Percentiles rank a stretch among this genome's conserved stretches.
These are phyloP conservation scores for Harmothoe impar DNA, from an alignment of 2,888 invertebrate species.

Conservation along the genomic window DNA sequence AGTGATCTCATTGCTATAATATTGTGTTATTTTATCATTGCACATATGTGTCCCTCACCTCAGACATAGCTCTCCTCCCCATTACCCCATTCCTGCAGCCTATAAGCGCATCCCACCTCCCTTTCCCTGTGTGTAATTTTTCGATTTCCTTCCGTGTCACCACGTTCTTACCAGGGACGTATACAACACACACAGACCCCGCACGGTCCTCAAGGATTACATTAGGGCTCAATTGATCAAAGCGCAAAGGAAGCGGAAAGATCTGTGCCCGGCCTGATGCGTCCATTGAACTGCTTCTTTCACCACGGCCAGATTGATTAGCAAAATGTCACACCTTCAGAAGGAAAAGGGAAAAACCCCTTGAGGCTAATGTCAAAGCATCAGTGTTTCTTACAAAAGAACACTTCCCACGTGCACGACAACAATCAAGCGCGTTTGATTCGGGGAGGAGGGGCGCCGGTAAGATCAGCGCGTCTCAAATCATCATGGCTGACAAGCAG, in stretches of 20 bases:
- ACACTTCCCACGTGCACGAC: constrained; percentile 20
- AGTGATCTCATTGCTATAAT: no score
- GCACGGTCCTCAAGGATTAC: background rate
- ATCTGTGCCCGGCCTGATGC: constrained; percentile 38
- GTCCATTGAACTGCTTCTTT: constrained; percentile 50
- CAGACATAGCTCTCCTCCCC: no score
- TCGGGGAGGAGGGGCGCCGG: constrained; percentile 10
- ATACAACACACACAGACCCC: background rate
- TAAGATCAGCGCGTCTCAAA: constrained; percentile 28
- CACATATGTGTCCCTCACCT: no score
- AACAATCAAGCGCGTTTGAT: constrained; percentile 42
- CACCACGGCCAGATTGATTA: constrained; percentile 39
- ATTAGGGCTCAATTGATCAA: constrained; percentile 58
- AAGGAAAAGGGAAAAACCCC: constrained; percentile 29
- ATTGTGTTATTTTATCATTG: no score
- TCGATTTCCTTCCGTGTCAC: constrained; percentile 33
- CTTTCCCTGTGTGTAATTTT: constrained; percentile 36
- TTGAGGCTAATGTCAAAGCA: constrained; percentile 57
- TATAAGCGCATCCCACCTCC: no score
- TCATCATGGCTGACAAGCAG: constrained; percentile 53
- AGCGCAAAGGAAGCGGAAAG: constrained; percentile 30
- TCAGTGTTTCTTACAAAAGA: constrained; percentile 56
- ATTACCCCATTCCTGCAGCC: no score
- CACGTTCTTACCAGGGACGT: background rate
- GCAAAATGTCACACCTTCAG: constrained; percentile 52